Evolutionary conservation across 2,113 vertebrate species (phyloP), one percentile per base, ranked within the genome.

Genomic region (Oncorhynchus gorbuscha): DNA sequence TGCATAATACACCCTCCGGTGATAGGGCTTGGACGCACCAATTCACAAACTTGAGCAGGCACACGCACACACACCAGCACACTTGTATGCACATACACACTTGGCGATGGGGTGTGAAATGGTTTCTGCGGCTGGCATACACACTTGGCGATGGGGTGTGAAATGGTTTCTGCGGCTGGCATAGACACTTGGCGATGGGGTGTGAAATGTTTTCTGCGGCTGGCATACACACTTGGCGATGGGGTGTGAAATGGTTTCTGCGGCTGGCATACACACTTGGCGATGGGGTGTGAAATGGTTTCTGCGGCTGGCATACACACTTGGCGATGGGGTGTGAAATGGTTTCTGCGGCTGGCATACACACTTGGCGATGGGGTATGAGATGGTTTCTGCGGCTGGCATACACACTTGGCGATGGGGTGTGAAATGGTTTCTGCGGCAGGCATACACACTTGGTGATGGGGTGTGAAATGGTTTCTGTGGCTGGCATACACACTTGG

Each of bases 1-100:
- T 90, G 90, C 91, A 89, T 90, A 92, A 91, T 89, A 92, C 87
- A 89, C 89, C 91, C 90, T 88, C 84, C 84, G 89, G 91, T 89
- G 86, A 88, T 91, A 88, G 89, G 87, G 87, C 83, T 79, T 84
- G 84, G 55, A 78, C 67, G 80, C 78, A 86, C 32, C 8, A 45
- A 45, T 45, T 45, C 39, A 45, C 39, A 45, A 45, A 45, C 39
- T 3, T 45, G 39, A 0, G 8, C 39, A 11, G 39, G 39, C 39
- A 45, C 39, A 45, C 39, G 2, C 9, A 11, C 39, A 11, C 9
- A 45, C 39, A 45, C 39, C 9, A 2, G 8, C 39, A 45, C 39
- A 9, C 39, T 39, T 9, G 65, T 80, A 85, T 76, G 88, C 90
- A 39, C 30, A 39, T 32, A 32, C 30, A 32, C 26, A 67, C 65